Conservation (phyloP, 2,888 invertebrate genomes). For the Andrena bucephala region DNA sequence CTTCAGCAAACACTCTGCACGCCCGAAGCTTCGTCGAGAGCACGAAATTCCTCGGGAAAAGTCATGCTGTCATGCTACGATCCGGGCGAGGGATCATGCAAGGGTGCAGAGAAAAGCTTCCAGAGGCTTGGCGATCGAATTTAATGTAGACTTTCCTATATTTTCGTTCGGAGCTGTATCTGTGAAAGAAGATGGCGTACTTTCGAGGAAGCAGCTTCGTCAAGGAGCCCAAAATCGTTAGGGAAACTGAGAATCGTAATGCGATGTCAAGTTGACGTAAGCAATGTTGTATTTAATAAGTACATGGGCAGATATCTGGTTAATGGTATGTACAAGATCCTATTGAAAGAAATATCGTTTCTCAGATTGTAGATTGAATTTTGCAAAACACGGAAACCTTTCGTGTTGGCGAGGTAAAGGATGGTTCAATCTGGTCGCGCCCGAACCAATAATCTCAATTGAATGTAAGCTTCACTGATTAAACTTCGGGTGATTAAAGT, state of each 20-base stretch:
- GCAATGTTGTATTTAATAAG: no score
- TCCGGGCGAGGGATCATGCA: conserved; percentile 50
- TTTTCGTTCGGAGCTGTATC: neutral
- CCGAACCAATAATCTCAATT: neutral
- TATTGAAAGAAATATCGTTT: no score
- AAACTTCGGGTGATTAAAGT: neutral
- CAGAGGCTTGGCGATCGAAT: neutral
- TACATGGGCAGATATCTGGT: no score
- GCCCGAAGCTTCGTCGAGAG: conserved; percentile 46
- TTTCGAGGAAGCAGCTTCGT: neutral
- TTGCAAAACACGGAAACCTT: neutral
- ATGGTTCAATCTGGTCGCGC: neutral
- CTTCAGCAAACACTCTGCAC: conserved; percentile 59
- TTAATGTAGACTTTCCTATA: neutral
- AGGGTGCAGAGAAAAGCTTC: conserved; percentile 6
- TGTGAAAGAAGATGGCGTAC: neutral
- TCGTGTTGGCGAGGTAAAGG: neutral
- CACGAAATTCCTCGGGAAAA: conserved; percentile 29
- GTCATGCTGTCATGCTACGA: conserved; percentile 60
- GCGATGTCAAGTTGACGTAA: neutral
- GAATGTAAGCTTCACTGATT: neutral
- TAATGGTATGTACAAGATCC: no score
- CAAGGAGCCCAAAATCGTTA: neutral
- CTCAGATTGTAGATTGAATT: no score
- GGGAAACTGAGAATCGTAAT: neutral